phyloP scores from a whole-genome alignment of 1,140 invertebrate genomes.

The Eupristina koningsbergeri region DNA sequence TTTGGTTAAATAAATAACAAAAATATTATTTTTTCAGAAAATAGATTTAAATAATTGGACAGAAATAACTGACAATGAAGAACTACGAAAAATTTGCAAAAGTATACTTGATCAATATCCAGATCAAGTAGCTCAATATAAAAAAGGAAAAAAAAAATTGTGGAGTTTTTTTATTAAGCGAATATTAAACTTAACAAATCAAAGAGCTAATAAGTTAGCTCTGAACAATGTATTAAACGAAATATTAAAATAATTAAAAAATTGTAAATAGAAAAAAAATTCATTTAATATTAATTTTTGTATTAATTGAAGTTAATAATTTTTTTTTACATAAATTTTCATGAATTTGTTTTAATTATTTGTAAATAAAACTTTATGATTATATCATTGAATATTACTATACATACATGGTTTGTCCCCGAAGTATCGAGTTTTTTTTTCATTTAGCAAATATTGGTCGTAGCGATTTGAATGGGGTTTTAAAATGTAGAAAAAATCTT shows the following conservation, averaged over 20 bases:
- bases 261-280: background rate
- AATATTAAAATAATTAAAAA: constrained; percentile 11
- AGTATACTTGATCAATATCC: constrained; percentile 79
- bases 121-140: constrained; percentile 79
- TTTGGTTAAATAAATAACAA: too few species aligned
- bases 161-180: constrained; percentile 78
- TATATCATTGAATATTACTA: too few species aligned
- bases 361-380: too few species aligned
- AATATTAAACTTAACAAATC: constrained; percentile 75
- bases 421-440: too few species aligned
- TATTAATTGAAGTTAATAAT: too few species aligned
- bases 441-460: too few species aligned
- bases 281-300: too few species aligned
- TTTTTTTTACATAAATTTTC: too few species aligned
- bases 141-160: constrained; percentile 81
- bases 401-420: too few species aligned
- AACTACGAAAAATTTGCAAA: constrained; percentile 77
- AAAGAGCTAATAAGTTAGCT: constrained; percentile 79
- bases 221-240: constrained; percentile 74
- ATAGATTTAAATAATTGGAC: constrained; percentile 77
- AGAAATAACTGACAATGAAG: constrained; percentile 77
- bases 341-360: too few species aligned
- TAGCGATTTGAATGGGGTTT: too few species aligned
- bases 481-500: too few species aligned
- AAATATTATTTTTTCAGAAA: constrained; percentile 72